phyloP scores from a whole-genome alignment of 2,797 vertebrate genomes.

The Psittacula derbiana region DNA sequence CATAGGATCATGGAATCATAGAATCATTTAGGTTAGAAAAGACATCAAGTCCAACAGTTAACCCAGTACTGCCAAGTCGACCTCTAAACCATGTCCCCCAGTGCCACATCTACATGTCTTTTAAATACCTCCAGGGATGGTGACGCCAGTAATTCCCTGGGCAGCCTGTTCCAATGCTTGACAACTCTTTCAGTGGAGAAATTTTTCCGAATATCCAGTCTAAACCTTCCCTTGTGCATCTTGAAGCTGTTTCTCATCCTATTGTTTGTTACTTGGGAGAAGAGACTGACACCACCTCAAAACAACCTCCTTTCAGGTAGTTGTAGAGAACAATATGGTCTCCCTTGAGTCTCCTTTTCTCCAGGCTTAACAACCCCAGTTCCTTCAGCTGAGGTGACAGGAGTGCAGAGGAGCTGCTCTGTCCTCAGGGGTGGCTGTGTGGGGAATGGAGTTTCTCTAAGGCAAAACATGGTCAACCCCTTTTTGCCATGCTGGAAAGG shows the following conservation, averaged over 20 bases:
- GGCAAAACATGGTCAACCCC: neutral
- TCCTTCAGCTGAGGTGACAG: neutral
- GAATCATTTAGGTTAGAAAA: neutral
- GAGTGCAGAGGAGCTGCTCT: neutral
- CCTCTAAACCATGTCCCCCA: neutral
- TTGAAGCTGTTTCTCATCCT: neutral
- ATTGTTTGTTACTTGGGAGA: neutral
- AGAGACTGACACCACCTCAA: neutral
- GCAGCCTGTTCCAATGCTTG: neutral
- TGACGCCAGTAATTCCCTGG: neutral
- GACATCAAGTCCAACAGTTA: too few relatives aligned
- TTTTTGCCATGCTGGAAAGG: neutral
- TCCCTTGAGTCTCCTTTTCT: neutral
- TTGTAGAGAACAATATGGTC: neutral
- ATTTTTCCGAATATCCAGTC: neutral
- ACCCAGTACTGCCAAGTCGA: neutral
- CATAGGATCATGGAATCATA: neutral
- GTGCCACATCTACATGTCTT: neutral
- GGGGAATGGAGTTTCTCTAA: neutral
- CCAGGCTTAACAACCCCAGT: neutral
- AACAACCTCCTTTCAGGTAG: neutral
- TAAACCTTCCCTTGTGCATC: neutral
- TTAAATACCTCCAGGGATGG: neutral
- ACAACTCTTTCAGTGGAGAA: neutral
- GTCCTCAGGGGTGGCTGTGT: fast-evolving